phyloP scores from a whole-genome alignment of 2,113 vertebrate genomes.

The Corydoras maculifer region DNA sequence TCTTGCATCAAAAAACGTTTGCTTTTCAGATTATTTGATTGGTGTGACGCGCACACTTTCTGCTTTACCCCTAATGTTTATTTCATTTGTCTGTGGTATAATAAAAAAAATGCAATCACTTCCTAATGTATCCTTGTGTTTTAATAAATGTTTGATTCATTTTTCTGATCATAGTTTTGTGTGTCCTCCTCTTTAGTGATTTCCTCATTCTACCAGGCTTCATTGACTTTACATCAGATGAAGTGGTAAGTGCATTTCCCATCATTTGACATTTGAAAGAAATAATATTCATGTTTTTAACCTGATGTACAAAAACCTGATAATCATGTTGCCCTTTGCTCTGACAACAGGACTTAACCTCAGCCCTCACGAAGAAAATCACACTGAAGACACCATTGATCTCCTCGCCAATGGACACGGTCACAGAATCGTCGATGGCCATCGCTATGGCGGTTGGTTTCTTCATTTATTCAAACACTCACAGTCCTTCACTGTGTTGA shows the following conservation, averaged over 20 bases:
- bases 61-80: no score
- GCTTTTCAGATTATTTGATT: no score
- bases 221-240: conserved; percentile 87
- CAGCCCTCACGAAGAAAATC: conserved; percentile 84
- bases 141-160: no score
- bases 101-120: no score
- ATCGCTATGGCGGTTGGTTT: conserved; percentile 86
- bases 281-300: no score
- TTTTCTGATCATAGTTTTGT: background rate
- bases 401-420: conserved; percentile 91
- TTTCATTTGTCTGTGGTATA: no score
- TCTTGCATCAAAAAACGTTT: no score
- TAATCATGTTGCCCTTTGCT: background rate
- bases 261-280: no score
- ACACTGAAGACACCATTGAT: conserved; percentile 85
- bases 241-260: conserved; percentile 74
- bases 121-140: no score
- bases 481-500: background rate
- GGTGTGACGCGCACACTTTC: no score
- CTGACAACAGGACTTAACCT: conserved; percentile 77
- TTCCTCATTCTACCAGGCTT: conserved; percentile 91
- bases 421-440: conserved; percentile 90
- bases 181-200: conserved; percentile 62
- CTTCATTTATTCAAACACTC: background rate
- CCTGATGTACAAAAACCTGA: no score